phyloP scores from a whole-genome alignment of 2,888 invertebrate genomes.

The Kryphioiulus occultus region DNA sequence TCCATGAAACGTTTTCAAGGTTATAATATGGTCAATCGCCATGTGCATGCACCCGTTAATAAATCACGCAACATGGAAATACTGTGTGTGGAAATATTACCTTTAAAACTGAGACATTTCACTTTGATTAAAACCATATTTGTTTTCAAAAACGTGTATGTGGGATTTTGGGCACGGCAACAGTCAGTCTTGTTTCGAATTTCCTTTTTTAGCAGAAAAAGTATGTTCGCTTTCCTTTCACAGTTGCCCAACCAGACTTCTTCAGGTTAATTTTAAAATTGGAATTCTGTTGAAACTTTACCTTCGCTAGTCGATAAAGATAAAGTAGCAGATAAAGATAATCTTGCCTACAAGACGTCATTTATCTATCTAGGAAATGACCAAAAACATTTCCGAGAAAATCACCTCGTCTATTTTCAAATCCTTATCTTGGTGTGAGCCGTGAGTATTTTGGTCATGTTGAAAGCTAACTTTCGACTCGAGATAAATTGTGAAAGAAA shows the following conservation, averaged over 20 bases:
- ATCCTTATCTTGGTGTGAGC: not conserved
- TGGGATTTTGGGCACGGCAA: not conserved
- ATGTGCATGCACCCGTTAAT: too few relatives aligned
- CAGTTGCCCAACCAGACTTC: not conserved
- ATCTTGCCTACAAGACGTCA: not conserved
- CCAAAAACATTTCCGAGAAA: constrained; percentile 9
- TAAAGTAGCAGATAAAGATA: not conserved
- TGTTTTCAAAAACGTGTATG: too few relatives aligned
- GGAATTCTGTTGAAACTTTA: not conserved
- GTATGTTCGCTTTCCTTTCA: not conserved
- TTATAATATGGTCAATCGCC: too few relatives aligned
- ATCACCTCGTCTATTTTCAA: constrained; percentile 20
- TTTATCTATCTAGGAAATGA: constrained; percentile 28
- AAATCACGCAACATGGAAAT: too few relatives aligned
- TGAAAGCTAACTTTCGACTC: not conserved
- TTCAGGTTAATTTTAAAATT: not conserved
- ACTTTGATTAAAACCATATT: too few relatives aligned
- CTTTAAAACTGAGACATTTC: too few relatives aligned
- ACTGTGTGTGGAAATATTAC: too few relatives aligned
- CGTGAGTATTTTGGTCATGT: not conserved
- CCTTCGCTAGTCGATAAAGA: not conserved
- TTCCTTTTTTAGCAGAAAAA: not conserved
- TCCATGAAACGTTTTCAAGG: too few relatives aligned
- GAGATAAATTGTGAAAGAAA: not conserved
- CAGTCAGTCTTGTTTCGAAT: not conserved